Conservation (phyloP, 2,888 invertebrate species). For the Holacanthella duospinosa region DNA sequence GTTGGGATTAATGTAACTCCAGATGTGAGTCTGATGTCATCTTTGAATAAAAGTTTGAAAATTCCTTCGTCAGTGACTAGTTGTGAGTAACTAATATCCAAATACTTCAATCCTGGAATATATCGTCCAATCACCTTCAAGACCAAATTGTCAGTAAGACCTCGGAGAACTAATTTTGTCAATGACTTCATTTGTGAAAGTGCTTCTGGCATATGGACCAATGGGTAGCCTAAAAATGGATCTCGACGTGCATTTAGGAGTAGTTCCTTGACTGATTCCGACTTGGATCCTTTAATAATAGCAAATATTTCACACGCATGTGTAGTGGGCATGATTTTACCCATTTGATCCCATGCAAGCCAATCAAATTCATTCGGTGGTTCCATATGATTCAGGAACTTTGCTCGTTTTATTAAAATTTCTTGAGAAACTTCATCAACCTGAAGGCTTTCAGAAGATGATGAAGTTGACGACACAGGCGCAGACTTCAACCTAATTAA, state of each 20-base stretch:
- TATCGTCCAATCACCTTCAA: slow-evolving; percentile 1
- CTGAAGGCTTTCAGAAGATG: too few species aligned
- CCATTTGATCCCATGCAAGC: slow-evolving; percentile 7
- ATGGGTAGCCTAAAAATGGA: background rate
- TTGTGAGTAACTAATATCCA: slow-evolving; percentile 3
- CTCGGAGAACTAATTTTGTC: slow-evolving; percentile 4
- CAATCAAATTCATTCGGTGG: too few species aligned
- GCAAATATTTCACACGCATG: slow-evolving; percentile 5
- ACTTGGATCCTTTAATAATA: background rate
- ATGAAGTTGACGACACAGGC: too few species aligned
- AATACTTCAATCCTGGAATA: background rate
- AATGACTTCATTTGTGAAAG: background rate
- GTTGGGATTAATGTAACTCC: background rate
- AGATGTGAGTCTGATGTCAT: background rate
- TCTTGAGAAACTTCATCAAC: too few species aligned
- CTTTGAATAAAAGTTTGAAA: background rate
- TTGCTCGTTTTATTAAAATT: too few species aligned
- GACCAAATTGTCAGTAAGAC: slow-evolving; percentile 7
- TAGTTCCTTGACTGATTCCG: background rate
- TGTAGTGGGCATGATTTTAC: background rate
- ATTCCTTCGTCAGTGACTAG: slow-evolving; percentile 5
- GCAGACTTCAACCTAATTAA: too few species aligned
- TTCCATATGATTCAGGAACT: too few species aligned
- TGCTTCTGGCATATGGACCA: background rate
- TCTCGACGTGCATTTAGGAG: slow-evolving; percentile 3